Percentiles rank a stretch among this genome's conserved stretches.
Conservation (phyloP, 1,140 invertebrate genomes). For the Leptinotarsa lineolata region DNA sequence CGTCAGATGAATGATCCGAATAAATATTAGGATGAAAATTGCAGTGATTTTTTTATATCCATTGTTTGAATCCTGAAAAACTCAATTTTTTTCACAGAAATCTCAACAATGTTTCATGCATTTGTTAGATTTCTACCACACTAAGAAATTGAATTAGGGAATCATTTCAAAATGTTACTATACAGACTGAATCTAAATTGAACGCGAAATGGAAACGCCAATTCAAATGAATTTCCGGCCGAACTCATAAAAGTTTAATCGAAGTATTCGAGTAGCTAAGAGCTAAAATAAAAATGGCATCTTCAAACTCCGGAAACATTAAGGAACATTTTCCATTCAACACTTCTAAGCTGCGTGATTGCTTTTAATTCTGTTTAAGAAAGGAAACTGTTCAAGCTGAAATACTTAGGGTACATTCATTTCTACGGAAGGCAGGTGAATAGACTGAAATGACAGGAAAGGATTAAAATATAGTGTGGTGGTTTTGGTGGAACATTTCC, state of each 20-base stretch:
- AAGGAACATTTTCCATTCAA: constrained; percentile 8
- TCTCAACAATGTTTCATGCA: too few relatives aligned
- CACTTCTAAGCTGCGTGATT: constrained; percentile 8
- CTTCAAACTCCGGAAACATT: constrained; percentile 8
- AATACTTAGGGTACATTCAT: neutral
- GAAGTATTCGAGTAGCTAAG: neutral
- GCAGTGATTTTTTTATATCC: too few relatives aligned
- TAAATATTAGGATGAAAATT: too few relatives aligned
- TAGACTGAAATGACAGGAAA: neutral
- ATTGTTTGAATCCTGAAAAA: too few relatives aligned
- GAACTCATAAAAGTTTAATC: constrained; percentile 8
- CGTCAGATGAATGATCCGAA: too few relatives aligned
- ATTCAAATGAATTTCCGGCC: neutral
- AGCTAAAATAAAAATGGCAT: constrained; percentile 4
- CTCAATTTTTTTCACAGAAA: too few relatives aligned
- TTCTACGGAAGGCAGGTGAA: neutral
- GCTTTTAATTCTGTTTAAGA: neutral
- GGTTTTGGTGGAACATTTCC: neutral
- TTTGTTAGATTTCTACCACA: too few relatives aligned
- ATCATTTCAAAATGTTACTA: neutral
- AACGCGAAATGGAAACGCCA: neutral
- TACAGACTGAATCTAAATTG: neutral
- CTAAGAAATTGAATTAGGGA: too few relatives aligned
- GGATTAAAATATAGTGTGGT: neutral
- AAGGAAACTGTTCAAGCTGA: neutral